phyloP scores from a whole-genome alignment of 1,140 invertebrate species.

The Halictus rubicundus region DNA sequence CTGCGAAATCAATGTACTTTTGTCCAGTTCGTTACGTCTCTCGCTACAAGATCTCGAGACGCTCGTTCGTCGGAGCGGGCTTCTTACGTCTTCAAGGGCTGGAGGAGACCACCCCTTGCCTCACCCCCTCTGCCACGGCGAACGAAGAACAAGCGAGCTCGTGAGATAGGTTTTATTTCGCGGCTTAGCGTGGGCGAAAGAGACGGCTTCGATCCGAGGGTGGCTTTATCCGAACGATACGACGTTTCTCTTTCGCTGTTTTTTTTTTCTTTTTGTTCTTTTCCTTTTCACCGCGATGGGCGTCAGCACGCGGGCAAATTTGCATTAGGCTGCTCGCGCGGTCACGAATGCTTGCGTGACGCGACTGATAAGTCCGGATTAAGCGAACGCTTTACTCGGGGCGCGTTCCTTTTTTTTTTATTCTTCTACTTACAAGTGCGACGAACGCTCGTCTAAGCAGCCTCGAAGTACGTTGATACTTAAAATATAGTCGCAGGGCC shows the following conservation, averaged over 20 bases:
- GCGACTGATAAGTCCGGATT: slow-evolving; percentile 65
- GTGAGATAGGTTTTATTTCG: slow-evolving; percentile 65
- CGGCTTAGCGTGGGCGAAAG: slow-evolving; percentile 57
- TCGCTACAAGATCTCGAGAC: slow-evolving; percentile 20
- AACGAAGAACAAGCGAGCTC: slow-evolving; percentile 15
- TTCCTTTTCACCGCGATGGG: slow-evolving; percentile 6
- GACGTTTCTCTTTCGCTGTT: slow-evolving; percentile 47
- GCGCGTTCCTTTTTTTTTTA: neutral
- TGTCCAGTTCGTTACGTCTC: slow-evolving; percentile 34
- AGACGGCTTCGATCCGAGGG: slow-evolving; percentile 43
- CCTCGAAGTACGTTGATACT: neutral
- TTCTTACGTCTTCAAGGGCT: slow-evolving; percentile 29
- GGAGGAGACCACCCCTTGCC: too few relatives aligned
- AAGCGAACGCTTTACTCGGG: slow-evolving; percentile 45
- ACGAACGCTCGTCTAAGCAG: neutral
- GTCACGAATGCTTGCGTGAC: slow-evolving; percentile 64
- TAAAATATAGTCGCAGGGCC: too few relatives aligned
- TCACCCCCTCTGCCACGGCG: neutral
- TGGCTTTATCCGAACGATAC: slow-evolving; percentile 50
- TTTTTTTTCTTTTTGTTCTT: neutral
- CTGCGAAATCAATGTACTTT: slow-evolving; percentile 29
- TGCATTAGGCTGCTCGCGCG: slow-evolving; percentile 55
- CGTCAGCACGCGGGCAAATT: slow-evolving; percentile 54
- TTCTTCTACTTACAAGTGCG: slow-evolving; percentile 38
- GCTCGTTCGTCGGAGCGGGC: slow-evolving; percentile 1